Base-by-base conservation (phyloP, 1,140 invertebrate genomes). In the Drosophila ananassae region DNA sequence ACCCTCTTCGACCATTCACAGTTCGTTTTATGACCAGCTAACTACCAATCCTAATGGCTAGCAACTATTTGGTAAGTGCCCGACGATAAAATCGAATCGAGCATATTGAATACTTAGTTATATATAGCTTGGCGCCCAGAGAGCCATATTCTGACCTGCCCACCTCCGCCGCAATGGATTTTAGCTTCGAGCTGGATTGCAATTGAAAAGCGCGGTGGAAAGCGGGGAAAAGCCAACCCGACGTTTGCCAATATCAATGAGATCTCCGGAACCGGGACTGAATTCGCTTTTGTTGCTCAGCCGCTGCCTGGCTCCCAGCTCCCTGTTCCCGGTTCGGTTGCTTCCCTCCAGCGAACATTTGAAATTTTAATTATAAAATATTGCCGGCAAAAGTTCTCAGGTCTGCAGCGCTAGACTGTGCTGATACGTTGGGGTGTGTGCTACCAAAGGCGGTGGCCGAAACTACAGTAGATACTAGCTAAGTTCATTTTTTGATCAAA, bases 321-420 rank as follows among this genome's bases (percentile, higher is more conserved):
- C 47, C 17, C n/a, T 21, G 2, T 39, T 48, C 32, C 25, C 30
- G 51, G 17, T 34, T 66, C 34, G 9, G 1, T 13, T 30, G 30
- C 50, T 30, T 30, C 48, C 53, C 60, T 74, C 47, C 48, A 51
- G 57, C 44, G 48, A 32, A 25, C 73, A 73, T 61, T 82, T 77
- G 74, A 77, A 77, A 77, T 77, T 77, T 77, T 77, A 77, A 77
- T 77, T 77, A 77, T 77, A 77, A 77, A 77, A 77, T 77, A 77
- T 77, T 68, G 73, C 73, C 53, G 62, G 62, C 37, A 75, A 76
- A 74, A 74, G 71, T 75, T 75, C 61, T 52, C 47, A 64, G 55
- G 54, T 61, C 32, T 48, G 62, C 37, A 67, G 58, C 62, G 50
- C 44, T 60, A 76, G 62, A 68, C 55, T 39, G 22, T 41, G 54